Conservation (phyloP, 2,113 vertebrate species). For the Trematomus loennbergii region DNA sequence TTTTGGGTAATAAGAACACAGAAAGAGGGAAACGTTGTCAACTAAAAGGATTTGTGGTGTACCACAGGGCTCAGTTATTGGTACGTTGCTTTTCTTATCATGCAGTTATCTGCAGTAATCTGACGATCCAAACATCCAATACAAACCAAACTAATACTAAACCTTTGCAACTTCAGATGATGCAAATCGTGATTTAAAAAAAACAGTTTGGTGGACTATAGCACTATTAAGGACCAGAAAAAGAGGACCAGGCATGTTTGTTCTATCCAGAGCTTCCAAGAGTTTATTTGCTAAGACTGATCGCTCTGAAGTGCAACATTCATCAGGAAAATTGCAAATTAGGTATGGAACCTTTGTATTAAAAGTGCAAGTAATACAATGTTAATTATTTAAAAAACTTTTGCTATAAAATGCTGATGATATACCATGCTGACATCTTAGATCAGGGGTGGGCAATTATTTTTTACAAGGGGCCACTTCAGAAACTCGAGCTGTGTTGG, state of each 20-base stretch:
- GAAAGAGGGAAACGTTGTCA: neutral
- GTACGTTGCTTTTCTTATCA: neutral
- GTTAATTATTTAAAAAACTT: too few species aligned
- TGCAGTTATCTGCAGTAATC: neutral
- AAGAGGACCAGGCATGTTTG: too few species aligned
- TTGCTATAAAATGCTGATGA: too few species aligned
- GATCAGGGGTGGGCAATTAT: too few species aligned
- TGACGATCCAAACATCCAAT: neutral
- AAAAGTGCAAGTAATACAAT: too few species aligned
- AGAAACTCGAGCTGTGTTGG: too few species aligned
- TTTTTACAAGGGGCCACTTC: too few species aligned
- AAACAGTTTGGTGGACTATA: neutral
- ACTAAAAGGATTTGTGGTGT: slow-evolving; percentile 4
- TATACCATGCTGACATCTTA: too few species aligned
- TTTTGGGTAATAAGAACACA: neutral
- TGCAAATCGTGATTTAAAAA: neutral
- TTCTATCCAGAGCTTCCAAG: neutral
- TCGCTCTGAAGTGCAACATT: too few species aligned
- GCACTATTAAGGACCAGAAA: neutral
- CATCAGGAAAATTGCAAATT: too few species aligned
- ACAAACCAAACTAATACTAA: neutral
- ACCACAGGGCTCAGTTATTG: slow-evolving; percentile 16
- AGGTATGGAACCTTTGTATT: too few species aligned
- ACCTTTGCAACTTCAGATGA: neutral
- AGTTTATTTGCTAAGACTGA: too few species aligned